Percentiles rank a stretch among this genome's conserved stretches.
Conservation (phyloP, 2,888 invertebrate genomes). For the Lamellibrachia columna region DNA sequence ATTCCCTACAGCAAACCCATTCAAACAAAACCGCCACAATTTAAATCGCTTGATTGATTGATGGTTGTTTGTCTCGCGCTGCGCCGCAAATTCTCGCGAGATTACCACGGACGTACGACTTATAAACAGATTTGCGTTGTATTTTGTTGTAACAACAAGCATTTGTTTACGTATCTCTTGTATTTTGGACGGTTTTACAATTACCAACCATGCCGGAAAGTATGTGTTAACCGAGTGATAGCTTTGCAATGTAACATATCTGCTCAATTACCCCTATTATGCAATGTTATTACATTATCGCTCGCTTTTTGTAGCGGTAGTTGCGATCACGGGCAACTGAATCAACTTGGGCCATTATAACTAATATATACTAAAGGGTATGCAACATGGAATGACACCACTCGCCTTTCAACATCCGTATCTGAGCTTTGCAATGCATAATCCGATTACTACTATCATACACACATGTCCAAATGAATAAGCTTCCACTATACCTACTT, state of each 20-base stretch:
- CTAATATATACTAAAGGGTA: too few species aligned
- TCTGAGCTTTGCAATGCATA: too few species aligned
- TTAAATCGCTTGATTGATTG: conserved; percentile 6
- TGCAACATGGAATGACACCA: too few species aligned
- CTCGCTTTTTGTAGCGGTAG: neutral
- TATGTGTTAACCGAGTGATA: neutral
- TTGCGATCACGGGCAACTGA: too few species aligned
- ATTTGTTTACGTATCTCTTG: neutral
- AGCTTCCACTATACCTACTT: too few species aligned
- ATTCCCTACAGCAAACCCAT: neutral
- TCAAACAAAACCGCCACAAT: conserved; percentile 12
- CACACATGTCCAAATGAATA: too few species aligned
- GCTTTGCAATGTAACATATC: neutral
- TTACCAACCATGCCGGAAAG: neutral
- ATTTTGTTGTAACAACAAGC: neutral
- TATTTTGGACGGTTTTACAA: neutral
- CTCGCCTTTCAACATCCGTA: too few species aligned
- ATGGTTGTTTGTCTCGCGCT: neutral
- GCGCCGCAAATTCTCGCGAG: neutral
- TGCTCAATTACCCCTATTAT: neutral
- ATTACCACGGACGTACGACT: neutral
- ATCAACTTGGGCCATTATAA: too few species aligned
- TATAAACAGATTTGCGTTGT: neutral
- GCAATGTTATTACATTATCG: neutral
- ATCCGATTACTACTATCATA: too few species aligned